phyloP scores from a whole-genome alignment of 2,888 invertebrate genomes.

The Ceramica pisi region DNA sequence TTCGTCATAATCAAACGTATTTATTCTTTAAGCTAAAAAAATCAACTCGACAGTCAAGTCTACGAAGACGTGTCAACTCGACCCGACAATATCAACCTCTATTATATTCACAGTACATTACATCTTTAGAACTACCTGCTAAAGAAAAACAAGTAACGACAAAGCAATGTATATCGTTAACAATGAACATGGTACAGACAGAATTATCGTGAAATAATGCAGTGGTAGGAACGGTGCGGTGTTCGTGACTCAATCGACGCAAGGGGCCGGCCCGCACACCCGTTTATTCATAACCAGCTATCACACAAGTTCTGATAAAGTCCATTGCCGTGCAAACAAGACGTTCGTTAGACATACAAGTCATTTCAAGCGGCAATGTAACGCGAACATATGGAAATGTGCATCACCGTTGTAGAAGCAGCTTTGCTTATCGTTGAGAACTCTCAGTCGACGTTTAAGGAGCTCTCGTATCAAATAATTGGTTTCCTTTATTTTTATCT shows the following conservation, averaged over 20 bases:
- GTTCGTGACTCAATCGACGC: slow-evolving; percentile 82
- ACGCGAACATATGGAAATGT: slow-evolving; percentile 44
- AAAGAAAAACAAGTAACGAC: slow-evolving; percentile 46
- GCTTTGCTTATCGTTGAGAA: slow-evolving; percentile 54
- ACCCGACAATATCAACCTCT: slow-evolving; percentile 28
- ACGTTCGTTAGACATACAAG: slow-evolving; percentile 34
- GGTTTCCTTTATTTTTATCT: slow-evolving; percentile 1
- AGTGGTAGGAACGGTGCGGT: slow-evolving; percentile 76
- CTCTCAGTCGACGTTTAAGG: slow-evolving; percentile 46
- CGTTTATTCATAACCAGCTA: slow-evolving; percentile 68
- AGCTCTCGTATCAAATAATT: slow-evolving; percentile 19
- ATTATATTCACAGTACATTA: slow-evolving; percentile 52
- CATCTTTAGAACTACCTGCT: slow-evolving; percentile 2
- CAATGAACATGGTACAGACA: slow-evolving; percentile 60
- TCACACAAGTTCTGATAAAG: slow-evolving; percentile 46
- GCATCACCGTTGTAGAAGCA: slow-evolving; percentile 9
- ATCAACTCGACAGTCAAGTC: slow-evolving; percentile 46
- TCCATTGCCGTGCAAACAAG: slow-evolving; percentile 66
- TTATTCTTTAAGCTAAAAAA: slow-evolving; percentile 40
- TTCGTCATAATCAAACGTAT: slow-evolving; percentile 39
- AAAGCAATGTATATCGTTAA: slow-evolving; percentile 72
- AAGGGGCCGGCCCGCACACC: slow-evolving; percentile 79
- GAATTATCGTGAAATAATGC: slow-evolving; percentile 74
- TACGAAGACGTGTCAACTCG: slow-evolving; percentile 61
- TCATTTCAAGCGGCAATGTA: slow-evolving; percentile 50